These are phyloP conservation scores for Rapana venosa DNA, from an alignment of 2,888 invertebrate species.

Conservation along the genomic window DNA sequence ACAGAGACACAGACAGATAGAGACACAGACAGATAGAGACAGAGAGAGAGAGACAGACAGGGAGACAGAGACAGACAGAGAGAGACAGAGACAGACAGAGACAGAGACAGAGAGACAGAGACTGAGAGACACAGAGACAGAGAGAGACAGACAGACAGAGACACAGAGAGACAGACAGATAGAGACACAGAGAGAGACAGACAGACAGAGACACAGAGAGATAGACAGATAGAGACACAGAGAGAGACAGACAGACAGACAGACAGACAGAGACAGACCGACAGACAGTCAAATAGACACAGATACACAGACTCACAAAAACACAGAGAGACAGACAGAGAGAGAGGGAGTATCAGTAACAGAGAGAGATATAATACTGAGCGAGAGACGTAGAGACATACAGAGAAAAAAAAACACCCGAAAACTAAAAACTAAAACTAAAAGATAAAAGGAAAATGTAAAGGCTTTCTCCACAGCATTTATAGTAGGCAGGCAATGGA, in stretches of 20 bases:
- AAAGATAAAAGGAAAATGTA: neutral
- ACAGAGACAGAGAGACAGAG: constrained; percentile 36
- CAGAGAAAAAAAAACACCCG: neutral
- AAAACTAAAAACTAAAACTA: neutral
- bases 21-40: constrained; percentile 1
- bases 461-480: neutral
- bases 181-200: neutral
- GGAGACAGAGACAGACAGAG: constrained; percentile 39
- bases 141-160: neutral
- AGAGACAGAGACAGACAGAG: constrained; percentile 45
- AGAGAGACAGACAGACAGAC: neutral
- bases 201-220: neutral
- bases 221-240: neutral
- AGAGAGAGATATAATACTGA: too few species aligned
- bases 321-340: neutral
- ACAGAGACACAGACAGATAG: neutral
- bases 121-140: neutral
- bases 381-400: neutral
- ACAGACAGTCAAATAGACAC: neutral
- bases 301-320: neutral
- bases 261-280: neutral
- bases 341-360: neutral
- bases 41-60: constrained; percentile 29
- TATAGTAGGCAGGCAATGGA: neutral
- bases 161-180: neutral